These are phyloP conservation scores for Camponotus floridanus DNA, from an alignment of 1,140 invertebrate genomes.

Conservation along the genomic window DNA sequence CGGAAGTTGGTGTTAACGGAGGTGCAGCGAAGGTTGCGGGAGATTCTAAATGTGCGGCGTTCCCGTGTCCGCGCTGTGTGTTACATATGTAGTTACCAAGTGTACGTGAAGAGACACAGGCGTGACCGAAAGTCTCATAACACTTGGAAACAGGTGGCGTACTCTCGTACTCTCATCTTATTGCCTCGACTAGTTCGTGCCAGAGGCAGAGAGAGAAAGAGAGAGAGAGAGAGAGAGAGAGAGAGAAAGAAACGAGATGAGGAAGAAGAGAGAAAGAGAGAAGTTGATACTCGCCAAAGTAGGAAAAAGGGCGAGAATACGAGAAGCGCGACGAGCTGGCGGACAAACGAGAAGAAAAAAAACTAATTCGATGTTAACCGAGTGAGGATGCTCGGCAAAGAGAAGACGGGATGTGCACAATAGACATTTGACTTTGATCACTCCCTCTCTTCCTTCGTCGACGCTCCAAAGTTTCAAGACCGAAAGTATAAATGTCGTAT, in stretches of 20 bases:
- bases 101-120: constrained; percentile 68
- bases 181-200: constrained; percentile 73
- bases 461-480: constrained; percentile 15
- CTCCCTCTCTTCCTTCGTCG: constrained; percentile 22
- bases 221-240: background rate
- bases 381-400: constrained; percentile 13
- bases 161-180: constrained; percentile 75
- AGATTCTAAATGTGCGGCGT: constrained; percentile 26
- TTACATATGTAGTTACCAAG: constrained; percentile 65
- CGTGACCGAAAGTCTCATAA: constrained; percentile 81
- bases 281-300: background rate
- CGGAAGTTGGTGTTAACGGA: constrained; percentile 55
- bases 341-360: constrained; percentile 31
- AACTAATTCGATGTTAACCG: constrained; percentile 42
- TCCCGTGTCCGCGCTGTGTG: constrained; percentile 36
- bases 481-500: constrained; percentile 22
- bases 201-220: constrained; percentile 32
- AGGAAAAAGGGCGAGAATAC: constrained; percentile 33
- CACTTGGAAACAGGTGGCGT: constrained; percentile 83
- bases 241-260: constrained; percentile 11
- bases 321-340: constrained; percentile 36
- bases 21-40: background rate
- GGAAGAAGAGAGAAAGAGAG: background rate
- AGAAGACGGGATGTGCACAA: constrained; percentile 27
- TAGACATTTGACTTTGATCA: constrained; percentile 54